Evolutionary conservation across 2,888 invertebrate species (phyloP), one percentile per base, ranked within the genome.

Genomic region (Macrosoma leucophasiata): DNA sequence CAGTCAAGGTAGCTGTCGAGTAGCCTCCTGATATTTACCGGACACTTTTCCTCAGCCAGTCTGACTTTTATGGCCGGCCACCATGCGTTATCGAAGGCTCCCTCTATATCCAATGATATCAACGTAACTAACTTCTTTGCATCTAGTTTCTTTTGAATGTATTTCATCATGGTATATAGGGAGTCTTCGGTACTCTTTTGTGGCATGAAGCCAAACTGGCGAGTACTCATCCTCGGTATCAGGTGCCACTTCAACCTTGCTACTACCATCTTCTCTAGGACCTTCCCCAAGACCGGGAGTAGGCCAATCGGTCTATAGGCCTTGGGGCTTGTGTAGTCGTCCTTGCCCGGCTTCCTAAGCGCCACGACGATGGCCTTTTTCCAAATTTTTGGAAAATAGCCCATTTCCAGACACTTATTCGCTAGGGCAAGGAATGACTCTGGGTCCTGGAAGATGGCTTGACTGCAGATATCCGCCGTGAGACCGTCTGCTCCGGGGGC

Each of bases 331-430:
- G 26, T 25, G n/a, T 28, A 25, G 28, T 39, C 37, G 6, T 40
- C 39, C 15, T 40, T 44, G 1, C 37, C 36, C 1, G 41, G 23
- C 23, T 47, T 47, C 6, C 37, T 29, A 6, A 47, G 29, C 3
- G 35, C 20, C 6, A 19, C 21, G n/a, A 47, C 38, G 7, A 24
- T 29, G 1, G 39, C 41, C 2, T 17, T 13, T 19, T 44, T 44
- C 47, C 47, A 44, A 4, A 10, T 8, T 6, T 6, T 23, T 2
- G 46, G 46, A 14, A 46, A 46, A 10, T 33, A 15, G 10, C 29
- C 32, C 14, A 18, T 13, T 25, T 21, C 13, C 11, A 39, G 29
- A 17, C 34, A 39, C 13, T 22, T 24, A 13, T 39, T 39, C 5
- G 13, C 11, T 2, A 35, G 21, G 3, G 29, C 29, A 6, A 33